Conservation (phyloP, 2,888 invertebrate species). For the Coleophora deauratella region DNA sequence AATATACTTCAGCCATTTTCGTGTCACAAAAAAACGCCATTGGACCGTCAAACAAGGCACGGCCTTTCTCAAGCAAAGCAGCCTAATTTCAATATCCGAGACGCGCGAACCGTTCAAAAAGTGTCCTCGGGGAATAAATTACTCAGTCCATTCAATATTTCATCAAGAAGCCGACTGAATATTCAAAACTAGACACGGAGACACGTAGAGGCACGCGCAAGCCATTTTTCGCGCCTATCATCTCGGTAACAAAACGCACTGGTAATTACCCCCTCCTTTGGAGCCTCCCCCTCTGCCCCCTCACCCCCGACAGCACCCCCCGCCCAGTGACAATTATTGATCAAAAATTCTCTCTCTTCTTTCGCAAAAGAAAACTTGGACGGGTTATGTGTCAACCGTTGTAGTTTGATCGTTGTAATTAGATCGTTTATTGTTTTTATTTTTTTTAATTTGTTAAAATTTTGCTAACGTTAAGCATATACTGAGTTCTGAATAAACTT, state of each 20-base stretch:
- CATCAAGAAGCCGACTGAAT: constrained; percentile 71
- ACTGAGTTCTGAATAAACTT: too few relatives aligned
- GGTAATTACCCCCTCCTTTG: constrained; percentile 67
- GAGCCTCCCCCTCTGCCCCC: constrained; percentile 28
- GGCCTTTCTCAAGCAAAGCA: constrained; percentile 65
- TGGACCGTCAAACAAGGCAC: constrained; percentile 50
- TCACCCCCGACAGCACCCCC: constrained; percentile 38
- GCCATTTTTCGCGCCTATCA: constrained; percentile 75
- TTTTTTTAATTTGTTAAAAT: neutral
- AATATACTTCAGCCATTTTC: constrained; percentile 26
- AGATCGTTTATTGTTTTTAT: constrained; percentile 39
- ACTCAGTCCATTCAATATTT: constrained; percentile 72
- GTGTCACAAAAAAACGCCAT: constrained; percentile 24
- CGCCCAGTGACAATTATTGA: constrained; percentile 81
- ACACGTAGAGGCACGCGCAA: constrained; percentile 74
- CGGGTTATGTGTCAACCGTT: constrained; percentile 71
- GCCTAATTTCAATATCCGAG: constrained; percentile 74
- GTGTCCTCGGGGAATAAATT: constrained; percentile 70
- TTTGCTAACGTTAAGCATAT: neutral
- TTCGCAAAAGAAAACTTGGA: constrained; percentile 76
- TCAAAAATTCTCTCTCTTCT: constrained; percentile 80
- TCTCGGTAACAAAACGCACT: constrained; percentile 75
- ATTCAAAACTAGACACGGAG: constrained; percentile 72
- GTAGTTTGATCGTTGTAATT: constrained; percentile 66
- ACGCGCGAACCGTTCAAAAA: constrained; percentile 63